Evolutionary conservation across 2,888 invertebrate genomes (phyloP).

Genomic region (Hirtodrosophila alboralis): DNA sequence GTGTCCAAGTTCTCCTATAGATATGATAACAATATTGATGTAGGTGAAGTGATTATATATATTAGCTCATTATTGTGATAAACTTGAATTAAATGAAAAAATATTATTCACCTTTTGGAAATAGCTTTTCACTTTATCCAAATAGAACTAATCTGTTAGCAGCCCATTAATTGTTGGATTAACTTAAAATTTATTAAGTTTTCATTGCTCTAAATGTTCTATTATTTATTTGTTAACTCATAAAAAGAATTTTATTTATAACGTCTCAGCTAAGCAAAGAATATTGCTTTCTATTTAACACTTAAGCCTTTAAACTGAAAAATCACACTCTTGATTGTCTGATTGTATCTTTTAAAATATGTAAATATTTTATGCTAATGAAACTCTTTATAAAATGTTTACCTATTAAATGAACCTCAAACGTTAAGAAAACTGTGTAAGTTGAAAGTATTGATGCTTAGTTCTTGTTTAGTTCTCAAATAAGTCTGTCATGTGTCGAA

Average conservation of each 20-base stretch:
- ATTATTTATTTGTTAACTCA: too few relatives aligned
- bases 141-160: too few relatives aligned
- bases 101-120: too few relatives aligned
- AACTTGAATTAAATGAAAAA: conserved; percentile 8
- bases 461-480: conserved; percentile 16
- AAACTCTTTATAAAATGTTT: conserved; percentile 4
- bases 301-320: background rate
- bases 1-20: conserved; percentile 75
- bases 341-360: conserved; percentile 3
- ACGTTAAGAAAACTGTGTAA: background rate
- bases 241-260: too few relatives aligned
- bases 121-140: too few relatives aligned
- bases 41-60: conserved; percentile 12
- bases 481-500: background rate
- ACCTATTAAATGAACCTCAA: background rate
- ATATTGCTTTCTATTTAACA: background rate
- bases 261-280: background rate
- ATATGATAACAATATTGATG: conserved; percentile 66
- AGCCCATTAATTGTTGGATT: too few relatives aligned
- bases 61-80: conserved; percentile 28
- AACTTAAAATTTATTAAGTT: too few relatives aligned
- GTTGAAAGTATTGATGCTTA: background rate
- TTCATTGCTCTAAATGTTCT: too few relatives aligned
- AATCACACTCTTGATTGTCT: conserved; percentile 1
- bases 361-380: conserved; percentile 23